Evolutionary conservation across 1,140 invertebrate species (phyloP), one percentile per base, ranked within the genome.

Genomic region (Venustaconcha ellipsiformis): DNA sequence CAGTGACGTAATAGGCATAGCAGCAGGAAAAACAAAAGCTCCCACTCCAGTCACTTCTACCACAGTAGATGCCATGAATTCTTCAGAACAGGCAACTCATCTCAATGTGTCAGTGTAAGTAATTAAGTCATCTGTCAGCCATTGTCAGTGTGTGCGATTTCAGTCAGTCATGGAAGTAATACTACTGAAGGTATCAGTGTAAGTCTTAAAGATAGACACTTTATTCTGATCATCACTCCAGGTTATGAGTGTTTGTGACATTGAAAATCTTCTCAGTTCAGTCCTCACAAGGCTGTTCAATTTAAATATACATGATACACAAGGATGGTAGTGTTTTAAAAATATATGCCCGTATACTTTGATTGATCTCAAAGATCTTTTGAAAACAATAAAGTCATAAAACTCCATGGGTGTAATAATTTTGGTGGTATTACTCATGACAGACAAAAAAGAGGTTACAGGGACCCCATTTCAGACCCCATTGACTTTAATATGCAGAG

Each of bases 1-100:
- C 88, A 75, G 76, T 70, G 87, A 90, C 81, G 88, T 89, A 13
- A 78, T 90, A n/a, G 84, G 86, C 67, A 86, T 89, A 63, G 87
- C 89, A 58, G 86, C 88, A 63, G 88, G 88, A 30, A 84, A 81
- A 74, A 85, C 86, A 1, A 83, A 85, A 59, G 74, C 74, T 48
- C 80, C 86, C 11, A 81, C 82, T 57, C 80, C 80, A 14, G 63
- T 80, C 14, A 23, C 77, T 12, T 73, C 80, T 30, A 76, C 80
- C 55, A 77, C 74, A 5, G 64, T 74, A 13, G 80, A 83, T n/a
- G 60, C 57, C n/a, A 60, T 74, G 14, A 23, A 48, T 23, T 68
- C 75, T 6, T 30, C 85, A 62, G 80, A 82, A n/a, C 83, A 86
- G 70, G 72, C 87, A 14, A 73, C 77, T 57, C 83, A 87, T 83